A percentile compares a stretch with the other conserved stretches of the same genome.
phyloP scores from a whole-genome alignment of 2,888 invertebrate species.

The Drosophila lacicola region DNA sequence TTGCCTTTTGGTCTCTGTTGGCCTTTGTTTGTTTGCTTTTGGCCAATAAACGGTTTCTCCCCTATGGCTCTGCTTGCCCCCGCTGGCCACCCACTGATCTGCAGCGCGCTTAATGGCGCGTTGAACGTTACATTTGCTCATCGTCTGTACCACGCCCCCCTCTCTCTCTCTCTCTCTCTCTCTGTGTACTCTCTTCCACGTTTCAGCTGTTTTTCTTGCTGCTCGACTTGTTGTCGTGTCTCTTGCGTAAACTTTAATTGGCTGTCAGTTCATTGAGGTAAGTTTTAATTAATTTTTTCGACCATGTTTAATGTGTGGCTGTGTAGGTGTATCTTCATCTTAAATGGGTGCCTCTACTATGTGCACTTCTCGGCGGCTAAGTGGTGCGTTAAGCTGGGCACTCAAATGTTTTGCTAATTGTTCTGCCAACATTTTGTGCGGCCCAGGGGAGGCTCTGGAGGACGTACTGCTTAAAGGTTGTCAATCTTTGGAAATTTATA shows the following conservation, averaged over 20 bases:
- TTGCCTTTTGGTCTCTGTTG: slow-evolving; percentile 67
- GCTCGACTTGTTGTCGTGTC: slow-evolving; percentile 59
- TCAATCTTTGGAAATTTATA: slow-evolving; percentile 12
- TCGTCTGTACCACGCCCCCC: slow-evolving; percentile 12
- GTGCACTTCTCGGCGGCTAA: slow-evolving; percentile 17
- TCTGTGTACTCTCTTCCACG: background rate
- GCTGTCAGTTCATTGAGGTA: slow-evolving; percentile 75
- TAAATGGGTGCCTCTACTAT: slow-evolving; percentile 35
- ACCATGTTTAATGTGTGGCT: slow-evolving; percentile 27
- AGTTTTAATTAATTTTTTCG: slow-evolving; percentile 76
- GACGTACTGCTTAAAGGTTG: slow-evolving; percentile 6
- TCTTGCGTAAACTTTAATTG: slow-evolving; percentile 75
- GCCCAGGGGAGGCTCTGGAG: background rate
- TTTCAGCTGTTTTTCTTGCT: slow-evolving; percentile 18
- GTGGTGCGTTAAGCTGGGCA: slow-evolving; percentile 46
- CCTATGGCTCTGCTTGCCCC: slow-evolving; percentile 1
- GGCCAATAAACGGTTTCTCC: slow-evolving; percentile 69
- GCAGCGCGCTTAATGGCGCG: slow-evolving; percentile 68
- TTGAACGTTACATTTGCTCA: slow-evolving; percentile 62
- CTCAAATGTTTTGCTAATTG: slow-evolving; percentile 56
- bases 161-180: background rate
- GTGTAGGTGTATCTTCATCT: slow-evolving; percentile 18
- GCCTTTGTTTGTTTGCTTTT: slow-evolving; percentile 73
- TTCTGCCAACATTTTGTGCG: slow-evolving; percentile 31
- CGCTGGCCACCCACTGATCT: slow-evolving; percentile 1